phyloP scores from a whole-genome alignment of 2,888 invertebrate species.

The Biston betularia region DNA sequence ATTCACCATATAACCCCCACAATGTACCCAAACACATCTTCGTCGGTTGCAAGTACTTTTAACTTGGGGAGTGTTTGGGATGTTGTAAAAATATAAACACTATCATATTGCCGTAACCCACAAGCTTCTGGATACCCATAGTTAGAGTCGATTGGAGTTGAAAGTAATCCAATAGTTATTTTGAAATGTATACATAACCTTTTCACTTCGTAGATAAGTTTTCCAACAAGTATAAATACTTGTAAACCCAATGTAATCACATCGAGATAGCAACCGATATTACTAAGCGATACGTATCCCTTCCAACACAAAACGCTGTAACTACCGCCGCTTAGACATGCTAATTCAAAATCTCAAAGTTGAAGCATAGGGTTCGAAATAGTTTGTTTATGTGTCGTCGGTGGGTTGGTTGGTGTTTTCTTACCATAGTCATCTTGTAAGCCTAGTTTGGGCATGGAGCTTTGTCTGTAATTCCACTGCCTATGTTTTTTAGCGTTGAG shows the following conservation, averaged over 20 bases:
- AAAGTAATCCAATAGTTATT: not conserved
- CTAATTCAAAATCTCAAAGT: not conserved
- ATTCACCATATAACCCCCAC: too few species aligned
- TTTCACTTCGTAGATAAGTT: constrained; percentile 14
- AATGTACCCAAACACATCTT: too few species aligned
- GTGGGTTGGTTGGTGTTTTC: constrained; percentile 40
- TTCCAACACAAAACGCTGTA: not conserved
- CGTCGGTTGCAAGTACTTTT: too few species aligned
- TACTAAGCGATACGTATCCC: constrained; percentile 20
- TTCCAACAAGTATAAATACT: constrained; percentile 26
- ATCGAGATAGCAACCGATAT: constrained; percentile 36
- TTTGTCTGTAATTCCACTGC: constrained; percentile 81
- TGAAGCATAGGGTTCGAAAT: constrained; percentile 1
- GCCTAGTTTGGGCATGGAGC: constrained; percentile 83
- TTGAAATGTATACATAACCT: constrained; percentile 5
- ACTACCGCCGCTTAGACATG: not conserved
- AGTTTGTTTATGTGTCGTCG: not conserved
- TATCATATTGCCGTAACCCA: too few species aligned
- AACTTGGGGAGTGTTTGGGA: too few species aligned
- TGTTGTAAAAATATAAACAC: too few species aligned
- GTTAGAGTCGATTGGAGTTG: not conserved
- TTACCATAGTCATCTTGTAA: constrained; percentile 80
- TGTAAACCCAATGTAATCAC: constrained; percentile 29
- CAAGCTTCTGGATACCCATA: too few species aligned
- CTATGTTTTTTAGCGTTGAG: constrained; percentile 78